Evolutionary conservation across 1,140 invertebrate species (phyloP).

Genomic region (Trialeurodes vaporariorum): DNA sequence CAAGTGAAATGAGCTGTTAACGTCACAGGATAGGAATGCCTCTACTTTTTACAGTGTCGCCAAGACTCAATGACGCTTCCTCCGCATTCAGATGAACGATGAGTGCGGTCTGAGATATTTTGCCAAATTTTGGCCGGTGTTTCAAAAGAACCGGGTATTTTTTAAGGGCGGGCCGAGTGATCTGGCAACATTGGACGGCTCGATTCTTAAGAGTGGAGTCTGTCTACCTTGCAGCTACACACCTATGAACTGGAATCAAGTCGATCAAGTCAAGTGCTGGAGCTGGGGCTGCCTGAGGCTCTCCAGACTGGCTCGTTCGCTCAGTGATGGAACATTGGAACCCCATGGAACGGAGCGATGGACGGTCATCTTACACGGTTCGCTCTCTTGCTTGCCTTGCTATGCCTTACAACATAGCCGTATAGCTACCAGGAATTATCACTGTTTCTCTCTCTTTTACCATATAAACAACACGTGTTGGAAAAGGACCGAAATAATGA

Average conservation of each 20-base stretch:
- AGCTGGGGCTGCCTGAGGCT: neutral
- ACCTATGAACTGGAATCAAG: neutral
- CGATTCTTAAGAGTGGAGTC: too few species aligned
- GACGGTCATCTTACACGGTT: neutral
- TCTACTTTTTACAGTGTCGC: too few species aligned
- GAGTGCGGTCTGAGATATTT: too few species aligned
- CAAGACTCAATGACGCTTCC: too few species aligned
- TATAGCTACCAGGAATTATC: neutral
- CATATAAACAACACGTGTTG: neutral
- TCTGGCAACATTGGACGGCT: too few species aligned
- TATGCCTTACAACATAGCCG: neutral
- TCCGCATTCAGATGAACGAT: too few species aligned
- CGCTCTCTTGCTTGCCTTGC: neutral
- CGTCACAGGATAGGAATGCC: too few species aligned
- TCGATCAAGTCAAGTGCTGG: neutral
- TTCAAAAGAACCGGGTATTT: too few species aligned
- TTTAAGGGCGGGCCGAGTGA: too few species aligned
- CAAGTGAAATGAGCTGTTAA: too few species aligned
- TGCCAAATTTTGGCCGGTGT: too few species aligned
- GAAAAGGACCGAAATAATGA: neutral
- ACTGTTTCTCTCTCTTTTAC: neutral
- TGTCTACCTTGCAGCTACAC: neutral
- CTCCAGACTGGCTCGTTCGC: too few species aligned
- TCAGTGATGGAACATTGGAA: neutral
- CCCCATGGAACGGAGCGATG: neutral